Base-by-base conservation (phyloP, 2,113 vertebrate species). In the Petrocephalus microphthalmus region DNA sequence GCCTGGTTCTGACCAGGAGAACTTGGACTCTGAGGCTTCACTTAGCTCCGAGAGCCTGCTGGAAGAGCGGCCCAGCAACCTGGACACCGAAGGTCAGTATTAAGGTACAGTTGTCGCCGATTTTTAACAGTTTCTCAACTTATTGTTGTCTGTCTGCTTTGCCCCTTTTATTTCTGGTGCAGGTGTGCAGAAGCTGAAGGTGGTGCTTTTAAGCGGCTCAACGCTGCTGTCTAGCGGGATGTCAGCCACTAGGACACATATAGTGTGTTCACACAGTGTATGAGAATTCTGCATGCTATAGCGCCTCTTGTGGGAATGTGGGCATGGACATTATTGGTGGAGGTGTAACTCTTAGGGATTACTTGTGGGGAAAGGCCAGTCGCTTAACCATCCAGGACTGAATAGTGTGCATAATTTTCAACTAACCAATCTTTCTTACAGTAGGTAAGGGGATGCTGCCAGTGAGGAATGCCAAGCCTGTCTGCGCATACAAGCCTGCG, bases 11-110 rank as follows among this genome's bases (percentile, higher is more conserved):
- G 98, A 99, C 0, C 97, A 99, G 93, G 98, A 99, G 90, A 99
- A 98, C 29, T 51, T 97, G 56, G 98, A 99, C 91, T 99, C 97
- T 0, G 98, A 99, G 92, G 96, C 97, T 0, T 99, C 98, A 0
- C 95, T 96, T 8, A 99, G 98, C 95, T 98, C 98, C 0, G 98
- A 99, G 95, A 99, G 98, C 91, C 96, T 99, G 52, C 91, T 99
- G 86, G 97, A 98, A 0, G 97, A 98, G n/a, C 94, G 95, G 4
- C 89, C 92, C 0, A 94, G 93, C 33, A 91, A 93, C 93, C 88
- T 92, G 42, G 94, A 96, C 90, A 94, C 93, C 54, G 97, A 98
- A 96, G 98, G 98, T 99, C 95, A 97, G 97, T 97, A 95, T 94
- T 95, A 92, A 95, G 95, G 96, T 93, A 93, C 93, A 71, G 90